These are phyloP conservation scores for Fregetta grallaria DNA, from an alignment of 2,113 vertebrate species.

Conservation along the genomic window DNA sequence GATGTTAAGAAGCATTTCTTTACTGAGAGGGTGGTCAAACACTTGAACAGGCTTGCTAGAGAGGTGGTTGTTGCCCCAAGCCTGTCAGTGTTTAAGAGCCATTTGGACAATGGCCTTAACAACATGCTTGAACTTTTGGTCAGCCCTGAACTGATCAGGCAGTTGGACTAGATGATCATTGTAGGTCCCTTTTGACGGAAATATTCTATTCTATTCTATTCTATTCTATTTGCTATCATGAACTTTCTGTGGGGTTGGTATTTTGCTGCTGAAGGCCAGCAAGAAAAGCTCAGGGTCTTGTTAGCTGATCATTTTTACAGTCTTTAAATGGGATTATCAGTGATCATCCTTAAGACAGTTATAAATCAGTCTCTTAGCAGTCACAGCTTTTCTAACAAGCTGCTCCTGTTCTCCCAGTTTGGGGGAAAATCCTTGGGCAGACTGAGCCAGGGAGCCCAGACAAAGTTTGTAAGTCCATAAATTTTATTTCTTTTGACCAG, in stretches of 20 bases:
- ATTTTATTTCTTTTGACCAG: neutral
- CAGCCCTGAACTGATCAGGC: neutral
- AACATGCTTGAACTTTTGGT: neutral
- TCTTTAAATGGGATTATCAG: neutral
- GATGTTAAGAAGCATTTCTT: neutral
- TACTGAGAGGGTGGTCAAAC: neutral
- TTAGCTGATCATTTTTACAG: neutral
- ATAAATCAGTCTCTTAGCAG: neutral
- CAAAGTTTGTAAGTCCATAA: neutral
- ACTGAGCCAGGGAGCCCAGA: neutral
- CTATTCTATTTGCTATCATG: neutral
- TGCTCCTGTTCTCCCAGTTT: neutral
- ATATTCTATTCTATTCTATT: neutral
- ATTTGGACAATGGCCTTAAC: neutral
- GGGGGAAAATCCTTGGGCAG: neutral
- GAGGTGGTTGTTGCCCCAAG: rapidly evolving
- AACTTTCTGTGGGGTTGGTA: neutral
- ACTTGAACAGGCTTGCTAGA: neutral
- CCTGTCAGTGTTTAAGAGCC: neutral
- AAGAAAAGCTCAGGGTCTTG: neutral
- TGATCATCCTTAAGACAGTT: neutral
- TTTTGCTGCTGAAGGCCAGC: neutral
- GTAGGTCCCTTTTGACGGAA: neutral
- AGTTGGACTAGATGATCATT: neutral
- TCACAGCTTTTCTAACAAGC: neutral